These are phyloP conservation scores for Oegoconia quadripuncta DNA, from an alignment of 2,888 invertebrate genomes.

Conservation along the genomic window DNA sequence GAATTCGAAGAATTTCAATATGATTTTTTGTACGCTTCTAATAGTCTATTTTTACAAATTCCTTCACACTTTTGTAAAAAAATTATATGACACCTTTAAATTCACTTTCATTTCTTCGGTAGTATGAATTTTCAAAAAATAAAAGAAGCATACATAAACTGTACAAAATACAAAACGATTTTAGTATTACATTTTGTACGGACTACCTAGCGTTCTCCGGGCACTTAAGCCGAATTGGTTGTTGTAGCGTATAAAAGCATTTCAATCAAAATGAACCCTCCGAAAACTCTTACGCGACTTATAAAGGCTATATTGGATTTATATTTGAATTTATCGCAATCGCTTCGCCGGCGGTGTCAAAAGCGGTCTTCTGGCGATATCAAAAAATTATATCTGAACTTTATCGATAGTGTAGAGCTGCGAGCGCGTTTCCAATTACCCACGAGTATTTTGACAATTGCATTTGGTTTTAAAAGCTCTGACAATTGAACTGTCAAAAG, in stretches of 20 bases:
- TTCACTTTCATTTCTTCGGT: no score
- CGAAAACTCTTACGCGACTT: conserved; percentile 38
- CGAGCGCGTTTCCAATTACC: conserved; percentile 29
- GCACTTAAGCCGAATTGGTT: conserved; percentile 2
- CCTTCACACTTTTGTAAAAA: no score
- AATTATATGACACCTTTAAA: no score
- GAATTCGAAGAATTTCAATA: no score
- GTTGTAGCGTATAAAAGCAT: conserved; percentile 33
- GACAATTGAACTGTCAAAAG: no score
- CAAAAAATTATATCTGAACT: conserved; percentile 69
- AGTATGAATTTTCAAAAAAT: no score
- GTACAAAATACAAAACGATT: no score
- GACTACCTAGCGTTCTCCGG: no score
- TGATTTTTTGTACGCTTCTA: no score
- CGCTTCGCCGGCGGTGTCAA: conserved; percentile 53
- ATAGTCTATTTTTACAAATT: no score
- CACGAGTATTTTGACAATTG: background rate
- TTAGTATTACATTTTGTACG: no score
- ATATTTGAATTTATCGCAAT: conserved; percentile 65
- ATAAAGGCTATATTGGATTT: conserved; percentile 57
- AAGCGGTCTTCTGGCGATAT: conserved; percentile 53
- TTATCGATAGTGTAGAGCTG: conserved; percentile 52
- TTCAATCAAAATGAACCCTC: conserved; percentile 45
- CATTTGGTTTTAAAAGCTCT: conserved; percentile 1
- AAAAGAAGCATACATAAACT: no score